Conservation (phyloP, 1,140 invertebrate species). For the Lanistes nyassanus region DNA sequence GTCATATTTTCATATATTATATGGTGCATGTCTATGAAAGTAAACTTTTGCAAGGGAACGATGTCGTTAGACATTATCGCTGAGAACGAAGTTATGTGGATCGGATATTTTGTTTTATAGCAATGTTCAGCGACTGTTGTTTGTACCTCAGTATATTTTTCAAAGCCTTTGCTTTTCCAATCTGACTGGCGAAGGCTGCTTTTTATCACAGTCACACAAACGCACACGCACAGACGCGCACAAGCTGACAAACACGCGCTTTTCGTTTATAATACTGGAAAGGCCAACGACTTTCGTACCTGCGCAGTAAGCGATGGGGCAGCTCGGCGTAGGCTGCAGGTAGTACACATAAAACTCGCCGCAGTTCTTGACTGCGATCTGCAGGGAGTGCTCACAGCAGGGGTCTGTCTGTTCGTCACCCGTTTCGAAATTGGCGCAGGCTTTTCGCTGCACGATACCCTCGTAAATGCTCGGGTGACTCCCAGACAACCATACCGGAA, state of each 20-base stretch:
- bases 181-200: background rate
- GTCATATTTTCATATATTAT: too few species aligned
- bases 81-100: too few species aligned
- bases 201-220: background rate
- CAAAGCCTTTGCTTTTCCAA: background rate
- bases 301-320: conserved; percentile 42
- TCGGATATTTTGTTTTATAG: too few species aligned
- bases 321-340: conserved; percentile 26
- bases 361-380: conserved; percentile 38
- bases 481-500: conserved; percentile 15
- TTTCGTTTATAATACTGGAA: too few species aligned
- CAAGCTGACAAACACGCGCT: background rate
- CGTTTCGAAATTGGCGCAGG: conserved; percentile 15
- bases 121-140: too few species aligned
- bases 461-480: background rate
- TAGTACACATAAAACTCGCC: conserved; percentile 37
- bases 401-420: too few species aligned
- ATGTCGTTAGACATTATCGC: too few species aligned
- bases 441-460: background rate
- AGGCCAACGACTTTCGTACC: conserved; percentile 18
- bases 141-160: too few species aligned
- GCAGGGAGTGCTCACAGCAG: conserved; percentile 32
- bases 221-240: background rate
- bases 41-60: too few species aligned
- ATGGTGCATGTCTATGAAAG: too few species aligned